Base-by-base conservation (phyloP, 2,888 invertebrate species). In the Troglohyphantes excavatus region DNA sequence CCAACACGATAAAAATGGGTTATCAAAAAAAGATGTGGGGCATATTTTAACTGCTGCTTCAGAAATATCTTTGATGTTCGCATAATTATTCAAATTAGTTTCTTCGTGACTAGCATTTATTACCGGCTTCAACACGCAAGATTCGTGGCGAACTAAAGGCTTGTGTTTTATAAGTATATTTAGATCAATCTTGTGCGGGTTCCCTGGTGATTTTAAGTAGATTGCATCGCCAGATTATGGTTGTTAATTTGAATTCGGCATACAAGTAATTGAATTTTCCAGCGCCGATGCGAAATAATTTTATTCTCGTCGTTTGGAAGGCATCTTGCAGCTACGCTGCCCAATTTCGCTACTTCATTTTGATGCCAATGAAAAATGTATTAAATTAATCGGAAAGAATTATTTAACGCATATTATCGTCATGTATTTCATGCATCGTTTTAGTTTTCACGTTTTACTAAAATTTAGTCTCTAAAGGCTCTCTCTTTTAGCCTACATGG, bases 81-180 rank as follows among this genome's bases (percentile, higher is more conserved):
- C 68, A 70, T 82, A 82, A 82, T 82, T 82, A 82, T 82, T 82
- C 70, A 82, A 82, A 82, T 82, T 33, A 82, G 70, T 67, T 19
- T 46, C 79, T 67, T 46, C 79, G 79, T 81, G 79, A 68, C 67
- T 23, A n/a, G 21, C 68, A 81, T 81, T 46, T 46, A 33, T 46
- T 78, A 81, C n/a, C 46, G 46, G 53, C 27, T 6, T 46, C 17
- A 67, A 23, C 68, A 81, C 79, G 67, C 79, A 46, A 68, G 46
- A 61, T 75, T 11, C 53, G 19, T 59, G 17, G 43, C 23, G 13
- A 23, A 13, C 53, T 23, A 29, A 17, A 39, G 33, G 63, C 59
- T 23, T 7, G 39, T n/a, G n/a, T 33, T 29, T n/a, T 26, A 27
- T 68, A 19, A 33, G 27, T 33, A 68, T 68, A 68, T 68, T 68